A percentile compares a stretch with the other conserved stretches of the same genome.
phyloP scores from a whole-genome alignment of 2,888 invertebrate genomes.

The Pristionchus arcanus region DNA sequence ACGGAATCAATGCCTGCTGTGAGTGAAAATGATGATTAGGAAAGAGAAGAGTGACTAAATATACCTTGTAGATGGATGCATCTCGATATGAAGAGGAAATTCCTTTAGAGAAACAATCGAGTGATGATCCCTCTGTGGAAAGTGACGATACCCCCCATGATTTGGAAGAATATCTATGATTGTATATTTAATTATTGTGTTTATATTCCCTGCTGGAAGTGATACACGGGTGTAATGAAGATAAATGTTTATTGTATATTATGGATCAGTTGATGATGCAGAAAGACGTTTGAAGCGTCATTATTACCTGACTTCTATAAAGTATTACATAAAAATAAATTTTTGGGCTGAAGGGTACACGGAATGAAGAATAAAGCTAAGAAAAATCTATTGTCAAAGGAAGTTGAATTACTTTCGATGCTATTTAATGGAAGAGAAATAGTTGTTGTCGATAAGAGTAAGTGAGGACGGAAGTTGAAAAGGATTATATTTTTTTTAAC shows the following conservation, averaged over 20 bases:
- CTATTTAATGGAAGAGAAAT: neutral
- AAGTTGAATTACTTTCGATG: neutral
- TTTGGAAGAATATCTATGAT: slow-evolving; percentile 19
- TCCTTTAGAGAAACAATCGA: neutral
- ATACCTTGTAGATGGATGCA: neutral
- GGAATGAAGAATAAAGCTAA: slow-evolving; percentile 34
- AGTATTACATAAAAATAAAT: neutral
- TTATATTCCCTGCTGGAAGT: neutral
- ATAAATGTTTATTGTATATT: neutral
- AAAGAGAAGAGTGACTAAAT: neutral
- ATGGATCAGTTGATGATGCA: too few species aligned
- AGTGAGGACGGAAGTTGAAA: neutral
- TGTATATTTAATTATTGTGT: neutral
- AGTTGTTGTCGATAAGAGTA: neutral
- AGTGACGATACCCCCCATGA: neutral
- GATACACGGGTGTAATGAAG: neutral
- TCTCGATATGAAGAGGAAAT: neutral
- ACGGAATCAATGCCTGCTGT: neutral
- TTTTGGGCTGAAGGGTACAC: neutral
- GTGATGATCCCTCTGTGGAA: neutral
- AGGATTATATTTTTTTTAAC: neutral
- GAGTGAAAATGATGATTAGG: neutral
- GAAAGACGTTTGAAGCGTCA: slow-evolving; percentile 6
- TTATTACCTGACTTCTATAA: neutral
- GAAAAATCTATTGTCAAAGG: neutral